Evolutionary conservation across 2,113 vertebrate species (phyloP).

Genomic region (Argyrosomus japonicus): DNA sequence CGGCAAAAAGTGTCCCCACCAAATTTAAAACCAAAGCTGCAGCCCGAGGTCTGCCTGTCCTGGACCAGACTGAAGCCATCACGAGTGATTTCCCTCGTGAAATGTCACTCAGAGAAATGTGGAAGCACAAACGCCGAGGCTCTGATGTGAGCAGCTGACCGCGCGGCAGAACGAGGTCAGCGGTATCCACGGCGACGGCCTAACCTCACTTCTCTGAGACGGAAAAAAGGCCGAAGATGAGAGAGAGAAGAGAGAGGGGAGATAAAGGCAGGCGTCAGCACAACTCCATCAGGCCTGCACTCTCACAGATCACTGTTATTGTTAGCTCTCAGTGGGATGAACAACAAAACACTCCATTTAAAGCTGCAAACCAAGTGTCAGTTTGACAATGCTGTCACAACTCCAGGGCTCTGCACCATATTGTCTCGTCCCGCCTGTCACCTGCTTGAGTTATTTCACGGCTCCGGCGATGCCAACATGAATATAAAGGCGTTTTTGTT

Average conservation of each 20-base stretch:
- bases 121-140: constrained; percentile 3
- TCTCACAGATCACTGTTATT: constrained; percentile 1
- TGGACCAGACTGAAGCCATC: constrained; percentile 5
- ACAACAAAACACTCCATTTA: constrained; percentile 2
- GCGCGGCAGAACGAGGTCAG: constrained; percentile 16
- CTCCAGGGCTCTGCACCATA: constrained; percentile 23
- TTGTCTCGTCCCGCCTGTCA: constrained; percentile 47
- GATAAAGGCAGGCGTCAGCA: neutral
- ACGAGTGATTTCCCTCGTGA: neutral
- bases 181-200: constrained; percentile 30
- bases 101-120: neutral
- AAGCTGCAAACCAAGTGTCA: neutral
- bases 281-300: neutral
- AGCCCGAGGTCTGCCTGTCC: neutral
- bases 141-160: constrained; percentile 20
- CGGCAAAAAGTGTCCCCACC: neutral
- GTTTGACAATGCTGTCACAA: constrained; percentile 11
- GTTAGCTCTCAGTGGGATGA: neutral
- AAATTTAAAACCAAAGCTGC: neutral
- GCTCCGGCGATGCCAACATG: constrained; percentile 6
- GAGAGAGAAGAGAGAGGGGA: neutral
- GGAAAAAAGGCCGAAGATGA: neutral
- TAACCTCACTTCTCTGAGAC: constrained; percentile 5
- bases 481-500: constrained; percentile 52
- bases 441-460: constrained; percentile 45